Base-by-base conservation (phyloP, 1,140 invertebrate species). In the silkworm (Bombyx mori) region DNA sequence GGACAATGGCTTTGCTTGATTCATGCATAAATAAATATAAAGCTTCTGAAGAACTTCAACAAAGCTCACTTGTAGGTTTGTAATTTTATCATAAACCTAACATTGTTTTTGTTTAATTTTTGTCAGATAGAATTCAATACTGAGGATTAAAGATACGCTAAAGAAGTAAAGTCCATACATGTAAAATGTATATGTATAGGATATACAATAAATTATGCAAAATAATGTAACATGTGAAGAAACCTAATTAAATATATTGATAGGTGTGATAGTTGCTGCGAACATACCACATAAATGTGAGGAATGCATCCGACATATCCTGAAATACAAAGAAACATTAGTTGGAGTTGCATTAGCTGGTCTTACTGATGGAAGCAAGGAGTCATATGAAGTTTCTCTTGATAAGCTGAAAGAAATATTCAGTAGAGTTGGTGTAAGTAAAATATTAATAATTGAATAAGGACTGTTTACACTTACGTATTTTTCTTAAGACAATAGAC, bases 181-280 rank as follows among this genome's bases (percentile, higher is more conserved):
- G 26, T 35, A 35, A 35, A 3, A 35, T 35, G 12, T 18, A 18
- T 18, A 18, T 18, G 12, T 18, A 18, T 18, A 18, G 12, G 12
- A 18, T 18, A 18, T 18, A 18, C 26, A 35, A 35, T 35, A 35
- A 35, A 35, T 35, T 35, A 3, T 35, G 26, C 2, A 35, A 35
- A 35, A 35, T 35, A 35, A 35, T 35, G 26, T 35, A 35, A 47
- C 45, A 47, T 9, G 45, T 10, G 8, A 47, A 47, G 6, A 10
- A 3, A 47, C 12, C n/a, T 12, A 35, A 26, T 35, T 12, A 22
- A 1, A 44, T 50, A 75, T 66, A 47, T 44, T 80, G 79, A 86
- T 94, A 86, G 95, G 92, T 58, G 90, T 92, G 3, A 88, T 97
- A 54, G 92, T 93, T 62, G 96, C 95, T 49, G 94, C 94, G 22